Evolutionary conservation across 1,140 invertebrate genomes (phyloP).

Genomic region (Monochamus saltuarius): DNA sequence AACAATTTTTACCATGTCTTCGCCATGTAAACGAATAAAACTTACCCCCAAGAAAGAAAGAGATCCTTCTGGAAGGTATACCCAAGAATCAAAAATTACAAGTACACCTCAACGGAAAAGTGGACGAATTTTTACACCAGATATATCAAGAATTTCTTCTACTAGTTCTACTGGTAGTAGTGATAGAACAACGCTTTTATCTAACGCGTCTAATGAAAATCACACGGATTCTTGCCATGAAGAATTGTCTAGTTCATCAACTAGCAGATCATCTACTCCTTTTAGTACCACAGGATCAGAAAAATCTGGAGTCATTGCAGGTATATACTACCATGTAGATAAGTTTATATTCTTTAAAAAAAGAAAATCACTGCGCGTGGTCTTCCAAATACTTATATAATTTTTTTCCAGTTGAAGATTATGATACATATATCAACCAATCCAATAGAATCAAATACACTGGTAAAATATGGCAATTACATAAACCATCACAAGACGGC

Average conservation of each 20-base stretch:
- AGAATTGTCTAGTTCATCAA: too few species aligned
- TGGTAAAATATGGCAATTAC: conserved; percentile 13
- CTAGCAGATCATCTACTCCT: too few species aligned
- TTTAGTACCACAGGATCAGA: too few species aligned
- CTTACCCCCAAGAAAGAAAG: background rate
- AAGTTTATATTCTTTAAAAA: too few species aligned
- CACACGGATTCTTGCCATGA: too few species aligned
- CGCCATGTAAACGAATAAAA: conserved; percentile 1
- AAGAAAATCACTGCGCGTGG: too few species aligned
- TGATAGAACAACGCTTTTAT: too few species aligned
- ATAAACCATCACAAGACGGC: conserved; percentile 4
- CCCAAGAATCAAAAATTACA: conserved; percentile 15
- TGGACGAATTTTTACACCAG: background rate
- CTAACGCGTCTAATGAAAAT: too few species aligned
- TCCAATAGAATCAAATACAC: background rate
- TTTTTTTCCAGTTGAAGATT: conserved; percentile 13
- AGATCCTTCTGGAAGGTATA: background rate
- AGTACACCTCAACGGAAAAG: conserved; percentile 4
- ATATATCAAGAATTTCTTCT: conserved; percentile 13
- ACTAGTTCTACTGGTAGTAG: background rate
- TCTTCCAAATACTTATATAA: too few species aligned
- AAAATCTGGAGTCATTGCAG: too few species aligned
- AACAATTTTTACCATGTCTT: background rate
- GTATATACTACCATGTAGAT: too few species aligned
- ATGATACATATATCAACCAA: conserved; percentile 9